phyloP scores from a whole-genome alignment of 1,140 invertebrate species.

The Drosophila baimaii region DNA sequence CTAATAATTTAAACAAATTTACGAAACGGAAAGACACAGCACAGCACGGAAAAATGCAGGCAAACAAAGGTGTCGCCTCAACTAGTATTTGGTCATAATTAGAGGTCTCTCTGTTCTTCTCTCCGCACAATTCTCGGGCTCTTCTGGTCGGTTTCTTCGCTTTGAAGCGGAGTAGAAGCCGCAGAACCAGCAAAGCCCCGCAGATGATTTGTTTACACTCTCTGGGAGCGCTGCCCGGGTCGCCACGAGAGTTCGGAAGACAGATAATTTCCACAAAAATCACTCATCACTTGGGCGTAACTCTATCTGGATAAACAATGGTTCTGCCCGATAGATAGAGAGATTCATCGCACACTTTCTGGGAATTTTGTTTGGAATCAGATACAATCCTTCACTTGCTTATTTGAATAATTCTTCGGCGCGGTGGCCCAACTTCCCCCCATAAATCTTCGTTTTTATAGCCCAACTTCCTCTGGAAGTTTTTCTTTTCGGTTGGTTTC shows the following conservation, averaged over 20 bases:
- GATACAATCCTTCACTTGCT: constrained; percentile 46
- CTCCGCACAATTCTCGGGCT: constrained; percentile 12
- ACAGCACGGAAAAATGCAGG: constrained; percentile 12
- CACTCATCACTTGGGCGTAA: constrained; percentile 36
- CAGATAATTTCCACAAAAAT: constrained; percentile 26
- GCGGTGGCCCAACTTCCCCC: constrained; percentile 26
- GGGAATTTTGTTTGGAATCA: constrained; percentile 30
- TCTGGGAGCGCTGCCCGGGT: constrained; percentile 12
- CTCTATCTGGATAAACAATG: constrained; percentile 36
- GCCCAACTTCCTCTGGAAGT: constrained; percentile 24
- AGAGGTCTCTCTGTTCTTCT: constrained; percentile 50
- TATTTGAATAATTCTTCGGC: constrained; percentile 38
- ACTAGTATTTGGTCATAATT: constrained; percentile 74
- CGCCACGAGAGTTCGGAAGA: constrained; percentile 24
- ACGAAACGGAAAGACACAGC: constrained; percentile 38
- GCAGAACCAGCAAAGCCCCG: constrained; percentile 20
- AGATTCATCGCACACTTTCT: constrained; percentile 30
- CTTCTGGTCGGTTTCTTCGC: constrained; percentile 25
- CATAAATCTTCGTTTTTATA: constrained; percentile 41
- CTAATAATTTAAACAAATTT: constrained; percentile 82
- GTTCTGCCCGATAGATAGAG: constrained; percentile 15
- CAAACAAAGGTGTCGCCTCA: constrained; percentile 70
- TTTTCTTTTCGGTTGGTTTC: constrained; percentile 17
- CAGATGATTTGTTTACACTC: constrained; percentile 49
- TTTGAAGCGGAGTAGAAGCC: constrained; percentile 40